Percentiles rank a stretch among this genome's conserved stretches.
Evolutionary conservation across 2,888 invertebrate species (phyloP).

Genomic region (Graphium colonna): DNA sequence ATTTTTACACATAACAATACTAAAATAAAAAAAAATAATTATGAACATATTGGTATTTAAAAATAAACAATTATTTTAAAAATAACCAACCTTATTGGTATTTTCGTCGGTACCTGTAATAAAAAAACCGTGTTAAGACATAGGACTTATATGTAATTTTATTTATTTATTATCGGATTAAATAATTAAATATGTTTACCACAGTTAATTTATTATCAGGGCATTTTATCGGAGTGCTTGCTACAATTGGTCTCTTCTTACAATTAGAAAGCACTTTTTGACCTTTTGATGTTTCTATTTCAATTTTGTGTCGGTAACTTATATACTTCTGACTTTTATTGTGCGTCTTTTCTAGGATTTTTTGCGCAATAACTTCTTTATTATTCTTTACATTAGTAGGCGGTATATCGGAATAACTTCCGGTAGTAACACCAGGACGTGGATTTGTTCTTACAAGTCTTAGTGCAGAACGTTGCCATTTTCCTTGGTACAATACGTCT

Average conservation of each 20-base stretch:
- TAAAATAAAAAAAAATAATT: constrained; percentile 33
- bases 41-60: neutral
- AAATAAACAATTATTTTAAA: neutral
- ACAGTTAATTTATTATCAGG: constrained; percentile 9
- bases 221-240: constrained; percentile 9
- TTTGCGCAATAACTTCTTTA: constrained; percentile 1
- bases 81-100: constrained; percentile 40
- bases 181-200: neutral
- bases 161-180: too few species aligned
- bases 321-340: neutral
- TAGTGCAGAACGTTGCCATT: constrained; percentile 52
- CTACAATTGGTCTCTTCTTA: constrained; percentile 1
- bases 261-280: neutral
- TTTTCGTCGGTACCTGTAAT: constrained; percentile 51
- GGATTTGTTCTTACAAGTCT: constrained; percentile 37
- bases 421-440: constrained; percentile 22
- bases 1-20: constrained; percentile 38
- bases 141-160: too few species aligned
- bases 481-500: constrained; percentile 66
- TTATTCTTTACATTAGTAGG: constrained; percentile 3
- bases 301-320: neutral
- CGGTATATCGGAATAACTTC: neutral
- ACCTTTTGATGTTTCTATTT: neutral
- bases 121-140: too few species aligned
- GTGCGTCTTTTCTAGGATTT: neutral